Conservation (phyloP, 2,888 invertebrate species). For the Drosophila affinis region DNA sequence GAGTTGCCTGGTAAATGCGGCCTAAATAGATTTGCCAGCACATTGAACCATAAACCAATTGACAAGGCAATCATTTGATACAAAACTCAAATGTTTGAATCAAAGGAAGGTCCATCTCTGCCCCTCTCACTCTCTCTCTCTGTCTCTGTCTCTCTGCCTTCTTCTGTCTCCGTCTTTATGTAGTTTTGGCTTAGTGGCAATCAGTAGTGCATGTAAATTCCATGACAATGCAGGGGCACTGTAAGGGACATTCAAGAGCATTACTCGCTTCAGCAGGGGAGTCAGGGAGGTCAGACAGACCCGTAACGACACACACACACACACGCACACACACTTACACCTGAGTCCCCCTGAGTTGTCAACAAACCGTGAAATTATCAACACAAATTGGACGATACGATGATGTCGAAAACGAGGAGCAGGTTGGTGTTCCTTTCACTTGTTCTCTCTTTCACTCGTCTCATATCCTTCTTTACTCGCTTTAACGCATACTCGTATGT, state of each 20-base stretch:
- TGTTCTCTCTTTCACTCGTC: constrained; percentile 24
- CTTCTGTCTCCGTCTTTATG: constrained; percentile 29
- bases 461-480: constrained; percentile 6
- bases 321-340: constrained; percentile 43
- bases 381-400: constrained; percentile 73
- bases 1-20: constrained; percentile 33
- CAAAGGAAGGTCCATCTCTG: constrained; percentile 52
- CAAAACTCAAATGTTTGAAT: constrained; percentile 57
- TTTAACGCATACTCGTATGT: constrained; percentile 70
- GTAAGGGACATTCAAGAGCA: constrained; percentile 45
- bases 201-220: constrained; percentile 77
- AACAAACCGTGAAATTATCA: constrained; percentile 81
- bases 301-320: background rate
- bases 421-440: constrained; percentile 29
- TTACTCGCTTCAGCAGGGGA: constrained; percentile 50
- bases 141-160: constrained; percentile 14
- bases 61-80: constrained; percentile 74
- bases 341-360: constrained; percentile 79
- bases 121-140: constrained; percentile 5
- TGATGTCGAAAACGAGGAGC: constrained; percentile 45
- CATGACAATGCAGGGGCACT: constrained; percentile 65
- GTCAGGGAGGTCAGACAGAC: constrained; percentile 11
- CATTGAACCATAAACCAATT: constrained; percentile 76
- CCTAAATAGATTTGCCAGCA: constrained; percentile 64
- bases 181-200: constrained; percentile 68